phyloP scores from a whole-genome alignment of 2,113 vertebrate species.

The Misgurnus anguillicaudatus region DNA sequence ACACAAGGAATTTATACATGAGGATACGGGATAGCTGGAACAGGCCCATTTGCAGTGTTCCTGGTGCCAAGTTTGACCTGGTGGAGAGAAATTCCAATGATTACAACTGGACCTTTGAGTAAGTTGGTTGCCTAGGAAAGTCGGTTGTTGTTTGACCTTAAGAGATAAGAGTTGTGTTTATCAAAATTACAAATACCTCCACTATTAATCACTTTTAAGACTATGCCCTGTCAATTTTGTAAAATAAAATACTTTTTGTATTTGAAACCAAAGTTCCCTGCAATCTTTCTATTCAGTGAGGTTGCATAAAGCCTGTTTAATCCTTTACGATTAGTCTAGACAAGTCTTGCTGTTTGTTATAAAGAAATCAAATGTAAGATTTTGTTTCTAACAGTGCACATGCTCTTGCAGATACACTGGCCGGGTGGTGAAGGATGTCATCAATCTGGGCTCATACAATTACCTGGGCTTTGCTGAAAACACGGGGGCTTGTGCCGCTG shows the following conservation, averaged over 20 bases:
- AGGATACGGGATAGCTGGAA: constrained; percentile 93
- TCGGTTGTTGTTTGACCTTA: background rate
- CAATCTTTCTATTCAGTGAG: background rate
- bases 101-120: constrained; percentile 97
- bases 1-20: constrained; percentile 93
- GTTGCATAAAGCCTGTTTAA: background rate
- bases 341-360: background rate
- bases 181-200: background rate
- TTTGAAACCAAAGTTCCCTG: no score
- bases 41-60: constrained; percentile 88
- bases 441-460: constrained; percentile 98
- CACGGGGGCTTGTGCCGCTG: constrained; percentile 78
- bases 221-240: background rate
- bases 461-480: constrained; percentile 94
- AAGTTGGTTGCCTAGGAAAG: constrained; percentile 57
- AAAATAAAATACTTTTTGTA: background rate
- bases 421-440: constrained; percentile 83
- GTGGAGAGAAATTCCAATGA: constrained; percentile 84
- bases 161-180: background rate
- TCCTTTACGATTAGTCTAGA: background rate
- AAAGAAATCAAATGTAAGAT: background rate
- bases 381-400: constrained; percentile 20
- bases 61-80: constrained; percentile 87
- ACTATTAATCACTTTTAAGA: constrained; percentile 6
- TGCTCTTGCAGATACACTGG: constrained; percentile 81